Percentiles rank a stretch among this genome's conserved stretches.
phyloP scores from a whole-genome alignment of 1,140 invertebrate species.

The Plectrocnemia conspersa region DNA sequence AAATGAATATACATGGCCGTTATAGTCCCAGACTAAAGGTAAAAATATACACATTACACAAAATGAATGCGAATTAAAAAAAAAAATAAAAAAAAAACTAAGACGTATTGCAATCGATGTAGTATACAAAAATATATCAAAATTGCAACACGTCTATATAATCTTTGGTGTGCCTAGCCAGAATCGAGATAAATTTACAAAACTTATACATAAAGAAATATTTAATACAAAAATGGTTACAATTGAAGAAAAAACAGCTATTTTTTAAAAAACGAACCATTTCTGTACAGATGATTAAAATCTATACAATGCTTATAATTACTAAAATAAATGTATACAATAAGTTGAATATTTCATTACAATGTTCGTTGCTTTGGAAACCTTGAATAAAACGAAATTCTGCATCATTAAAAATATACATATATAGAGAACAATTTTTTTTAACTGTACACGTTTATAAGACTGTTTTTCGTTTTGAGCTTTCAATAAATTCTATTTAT shows the following conservation, averaged over 20 bases:
- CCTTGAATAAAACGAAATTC: slow-evolving; percentile 10
- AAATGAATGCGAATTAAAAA: too few species aligned
- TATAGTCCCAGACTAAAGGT: not conserved
- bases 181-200: not conserved
- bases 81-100: slow-evolving; percentile 11
- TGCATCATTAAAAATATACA: not conserved
- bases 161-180: slow-evolving; percentile 34
- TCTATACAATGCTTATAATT: slow-evolving; percentile 9
- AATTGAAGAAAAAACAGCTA: slow-evolving; percentile 1
- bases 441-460: not conserved
- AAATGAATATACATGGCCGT: slow-evolving; percentile 20
- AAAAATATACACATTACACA: slow-evolving; percentile 1
- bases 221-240: slow-evolving; percentile 20
- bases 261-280: slow-evolving; percentile 13
- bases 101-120: slow-evolving; percentile 7
- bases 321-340: not conserved
- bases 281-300: slow-evolving; percentile 11
- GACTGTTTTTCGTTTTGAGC: not conserved
- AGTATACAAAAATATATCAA: not conserved
- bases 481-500: slow-evolving; percentile 26
- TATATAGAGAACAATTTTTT: not conserved
- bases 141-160: slow-evolving; percentile 13
- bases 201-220: slow-evolving; percentile 7
- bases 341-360: not conserved
- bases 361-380: slow-evolving; percentile 20